Evolutionary conservation across 2,888 invertebrate genomes (phyloP).

Genomic region (Lasioglossum oenotherae): DNA sequence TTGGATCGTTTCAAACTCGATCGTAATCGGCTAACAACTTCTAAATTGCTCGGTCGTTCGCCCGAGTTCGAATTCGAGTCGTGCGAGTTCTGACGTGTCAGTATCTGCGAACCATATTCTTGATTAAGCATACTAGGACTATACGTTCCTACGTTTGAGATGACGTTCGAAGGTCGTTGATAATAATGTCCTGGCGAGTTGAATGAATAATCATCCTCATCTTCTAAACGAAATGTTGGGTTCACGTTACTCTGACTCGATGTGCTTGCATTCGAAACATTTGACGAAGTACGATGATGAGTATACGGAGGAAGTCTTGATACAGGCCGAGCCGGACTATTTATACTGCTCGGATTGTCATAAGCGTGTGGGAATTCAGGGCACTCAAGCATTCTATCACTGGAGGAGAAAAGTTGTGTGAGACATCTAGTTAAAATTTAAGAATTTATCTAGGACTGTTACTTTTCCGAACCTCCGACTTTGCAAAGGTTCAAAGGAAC

Average conservation of each 20-base stretch:
- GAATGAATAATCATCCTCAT: conserved; percentile 85
- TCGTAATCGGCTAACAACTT: conserved; percentile 89
- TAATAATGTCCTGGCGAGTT: conserved; percentile 85
- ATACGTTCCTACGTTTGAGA: conserved; percentile 73
- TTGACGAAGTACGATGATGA: conserved; percentile 87
- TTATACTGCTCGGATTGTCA: conserved; percentile 86
- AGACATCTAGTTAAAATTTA: neutral
- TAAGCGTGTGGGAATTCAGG: conserved; percentile 85
- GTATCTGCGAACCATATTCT: conserved; percentile 79
- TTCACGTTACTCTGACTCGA: conserved; percentile 87
- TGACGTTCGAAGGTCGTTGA: conserved; percentile 81
- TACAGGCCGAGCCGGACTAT: conserved; percentile 81
- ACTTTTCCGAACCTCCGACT: no score
- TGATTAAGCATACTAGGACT: conserved; percentile 75
- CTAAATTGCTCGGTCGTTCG: conserved; percentile 88
- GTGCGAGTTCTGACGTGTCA: conserved; percentile 85
- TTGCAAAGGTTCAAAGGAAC: no score
- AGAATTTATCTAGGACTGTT: no score
- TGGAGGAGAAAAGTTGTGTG: conserved; percentile 54
- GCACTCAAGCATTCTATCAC: conserved; percentile 81
- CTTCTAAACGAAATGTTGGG: conserved; percentile 88
- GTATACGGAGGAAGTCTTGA: conserved; percentile 84
- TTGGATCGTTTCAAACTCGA: conserved; percentile 92
- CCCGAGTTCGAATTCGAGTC: conserved; percentile 82
- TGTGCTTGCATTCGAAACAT: conserved; percentile 87